These are phyloP conservation scores for Bombus affinis DNA, from an alignment of 1,140 invertebrate species.

Conservation along the genomic window DNA sequence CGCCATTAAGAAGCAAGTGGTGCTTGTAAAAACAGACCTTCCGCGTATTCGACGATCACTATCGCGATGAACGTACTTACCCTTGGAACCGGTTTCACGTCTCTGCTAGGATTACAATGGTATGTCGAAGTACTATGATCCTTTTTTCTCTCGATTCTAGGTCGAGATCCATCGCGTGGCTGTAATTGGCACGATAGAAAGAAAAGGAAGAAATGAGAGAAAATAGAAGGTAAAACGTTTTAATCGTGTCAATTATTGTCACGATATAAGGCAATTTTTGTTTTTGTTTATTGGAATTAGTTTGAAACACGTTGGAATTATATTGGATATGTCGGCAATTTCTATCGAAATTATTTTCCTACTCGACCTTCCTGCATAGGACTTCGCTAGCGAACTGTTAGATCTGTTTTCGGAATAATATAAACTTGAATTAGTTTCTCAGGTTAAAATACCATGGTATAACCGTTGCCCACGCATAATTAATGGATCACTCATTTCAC, in stretches of 20 bases:
- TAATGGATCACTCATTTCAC: background rate
- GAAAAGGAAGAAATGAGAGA: background rate
- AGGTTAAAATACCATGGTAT: background rate
- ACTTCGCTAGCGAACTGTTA: too few species aligned
- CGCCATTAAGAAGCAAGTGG: background rate
- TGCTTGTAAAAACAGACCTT: background rate
- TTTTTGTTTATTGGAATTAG: background rate
- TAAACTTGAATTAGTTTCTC: background rate
- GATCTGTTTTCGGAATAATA: too few species aligned
- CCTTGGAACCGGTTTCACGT: slow-evolving; percentile 11
- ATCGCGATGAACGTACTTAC: background rate
- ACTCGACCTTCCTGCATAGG: background rate
- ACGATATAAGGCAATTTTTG: too few species aligned
- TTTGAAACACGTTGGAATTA: too few species aligned
- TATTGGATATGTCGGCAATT: too few species aligned
- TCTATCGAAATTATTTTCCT: background rate
- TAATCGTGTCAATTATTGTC: background rate
- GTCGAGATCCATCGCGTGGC: background rate
- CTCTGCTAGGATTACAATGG: background rate
- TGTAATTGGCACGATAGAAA: background rate
- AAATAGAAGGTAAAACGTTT: background rate
- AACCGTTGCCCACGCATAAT: slow-evolving; percentile 2
- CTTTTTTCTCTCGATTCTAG: slow-evolving; percentile 3
- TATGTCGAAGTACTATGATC: background rate
- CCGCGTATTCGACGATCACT: background rate